A percentile compares a stretch with the other conserved stretches of the same genome.
phyloP scores from a whole-genome alignment of 2,797 vertebrate species.

The Scolopax rusticola region DNA sequence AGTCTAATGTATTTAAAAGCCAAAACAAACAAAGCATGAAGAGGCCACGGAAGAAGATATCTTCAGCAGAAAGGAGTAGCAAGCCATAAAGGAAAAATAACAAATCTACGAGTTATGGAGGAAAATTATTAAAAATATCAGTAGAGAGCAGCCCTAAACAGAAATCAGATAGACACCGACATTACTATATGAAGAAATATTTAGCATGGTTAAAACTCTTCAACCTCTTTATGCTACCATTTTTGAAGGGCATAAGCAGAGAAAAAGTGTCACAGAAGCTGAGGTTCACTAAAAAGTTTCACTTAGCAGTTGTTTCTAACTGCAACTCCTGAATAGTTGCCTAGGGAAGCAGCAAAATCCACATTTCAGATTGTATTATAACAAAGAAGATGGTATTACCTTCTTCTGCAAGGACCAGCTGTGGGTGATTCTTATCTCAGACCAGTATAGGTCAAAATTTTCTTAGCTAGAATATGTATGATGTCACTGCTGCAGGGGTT shows the following conservation, averaged over 20 bases:
- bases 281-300: neutral
- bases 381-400: neutral
- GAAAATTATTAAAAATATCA: neutral
- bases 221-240: neutral
- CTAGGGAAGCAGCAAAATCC: neutral
- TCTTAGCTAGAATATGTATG: neutral
- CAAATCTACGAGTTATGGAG: neutral
- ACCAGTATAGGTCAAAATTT: neutral
- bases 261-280: neutral
- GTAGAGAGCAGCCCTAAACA: neutral
- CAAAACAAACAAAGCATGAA: neutral
- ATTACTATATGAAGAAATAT: neutral
- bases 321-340: neutral
- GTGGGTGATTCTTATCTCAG: neutral
- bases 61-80: neutral
- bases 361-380: neutral
- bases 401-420: neutral
- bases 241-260: neutral
- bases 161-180: neutral
- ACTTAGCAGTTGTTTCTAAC: neutral
- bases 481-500: rapidly evolving
- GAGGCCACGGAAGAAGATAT: neutral
- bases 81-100: neutral
- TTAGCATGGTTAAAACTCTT: neutral
- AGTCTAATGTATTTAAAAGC: neutral